A percentile compares a stretch with the other conserved stretches of the same genome.
Conservation (phyloP, 2,888 invertebrate genomes). For the Linhomoeus sp. region DNA sequence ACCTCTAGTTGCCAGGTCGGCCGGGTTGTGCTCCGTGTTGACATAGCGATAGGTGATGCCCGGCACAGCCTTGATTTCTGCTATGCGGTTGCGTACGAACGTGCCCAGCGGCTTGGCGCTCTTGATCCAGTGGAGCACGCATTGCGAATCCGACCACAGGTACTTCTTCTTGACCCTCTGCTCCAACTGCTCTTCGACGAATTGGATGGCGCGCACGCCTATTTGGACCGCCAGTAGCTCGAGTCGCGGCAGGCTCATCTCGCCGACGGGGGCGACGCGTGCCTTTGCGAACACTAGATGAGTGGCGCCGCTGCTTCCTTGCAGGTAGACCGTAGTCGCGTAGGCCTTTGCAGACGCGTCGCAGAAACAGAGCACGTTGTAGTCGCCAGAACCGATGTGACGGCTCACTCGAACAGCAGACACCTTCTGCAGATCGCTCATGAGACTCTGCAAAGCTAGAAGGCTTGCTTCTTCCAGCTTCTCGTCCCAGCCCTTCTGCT, state of each 20-base stretch:
- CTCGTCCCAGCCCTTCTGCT: conserved; percentile 16
- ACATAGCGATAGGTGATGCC: too few relatives aligned
- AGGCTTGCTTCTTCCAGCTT: conserved; percentile 3
- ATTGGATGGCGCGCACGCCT: too few relatives aligned
- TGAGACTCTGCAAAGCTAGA: neutral
- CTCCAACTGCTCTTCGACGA: too few relatives aligned
- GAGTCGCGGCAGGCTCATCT: too few relatives aligned
- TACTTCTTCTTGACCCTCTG: too few relatives aligned
- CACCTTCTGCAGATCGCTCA: neutral
- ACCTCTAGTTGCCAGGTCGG: neutral
- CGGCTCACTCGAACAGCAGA: neutral
- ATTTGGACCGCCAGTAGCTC: too few relatives aligned
- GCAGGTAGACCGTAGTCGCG: conserved; percentile 6
- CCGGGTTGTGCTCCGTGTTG: neutral
- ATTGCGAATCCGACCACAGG: too few relatives aligned
- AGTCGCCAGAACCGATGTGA: neutral
- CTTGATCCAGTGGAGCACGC: too few relatives aligned
- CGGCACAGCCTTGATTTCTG: too few relatives aligned
- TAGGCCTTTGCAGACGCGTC: conserved; percentile 11
- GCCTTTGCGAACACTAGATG: too few relatives aligned
- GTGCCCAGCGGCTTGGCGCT: neutral
- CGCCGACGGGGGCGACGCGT: too few relatives aligned
- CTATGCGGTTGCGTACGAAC: neutral
- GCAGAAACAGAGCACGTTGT: conserved; percentile 3
- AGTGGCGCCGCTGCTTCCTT: neutral